phyloP scores from a whole-genome alignment of 2,113 vertebrate species.

The Tetrao urogallus region DNA sequence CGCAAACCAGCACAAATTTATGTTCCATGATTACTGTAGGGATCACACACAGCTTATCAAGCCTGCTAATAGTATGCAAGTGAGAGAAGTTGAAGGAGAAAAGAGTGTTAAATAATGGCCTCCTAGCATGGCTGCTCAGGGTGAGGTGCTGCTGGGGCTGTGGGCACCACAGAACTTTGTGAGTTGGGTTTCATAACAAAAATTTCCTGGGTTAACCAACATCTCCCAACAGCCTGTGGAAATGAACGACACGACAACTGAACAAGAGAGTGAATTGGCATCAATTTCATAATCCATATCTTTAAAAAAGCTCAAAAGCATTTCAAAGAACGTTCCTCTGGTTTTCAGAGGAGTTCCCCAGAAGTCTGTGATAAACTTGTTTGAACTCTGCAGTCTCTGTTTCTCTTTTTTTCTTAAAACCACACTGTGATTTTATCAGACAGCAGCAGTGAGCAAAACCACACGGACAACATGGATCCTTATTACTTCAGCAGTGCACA shows the following conservation, averaged over 20 bases:
- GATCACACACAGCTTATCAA: not conserved
- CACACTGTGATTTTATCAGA: fast-evolving
- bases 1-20: not conserved
- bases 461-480: not conserved
- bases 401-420: not conserved
- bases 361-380: not conserved
- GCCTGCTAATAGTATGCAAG: conserved; percentile 25
- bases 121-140: not conserved
- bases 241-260: not conserved
- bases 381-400: not conserved
- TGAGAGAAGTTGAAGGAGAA: not conserved
- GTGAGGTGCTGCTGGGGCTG: not conserved
- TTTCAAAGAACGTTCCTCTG: not conserved
- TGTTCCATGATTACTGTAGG: not conserved
- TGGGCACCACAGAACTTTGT: not conserved
- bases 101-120: not conserved
- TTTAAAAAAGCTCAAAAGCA: not conserved
- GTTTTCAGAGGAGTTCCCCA: not conserved
- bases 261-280: not conserved
- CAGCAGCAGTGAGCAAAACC: not conserved
- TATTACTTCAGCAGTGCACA: not conserved
- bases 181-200: not conserved
- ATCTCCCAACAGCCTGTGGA: not conserved
- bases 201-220: not conserved
- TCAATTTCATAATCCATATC: not conserved